A percentile compares a stretch with the other conserved stretches of the same genome.
Evolutionary conservation across 1,140 invertebrate genomes (phyloP).

Genomic region (Brachionus angularis): DNA sequence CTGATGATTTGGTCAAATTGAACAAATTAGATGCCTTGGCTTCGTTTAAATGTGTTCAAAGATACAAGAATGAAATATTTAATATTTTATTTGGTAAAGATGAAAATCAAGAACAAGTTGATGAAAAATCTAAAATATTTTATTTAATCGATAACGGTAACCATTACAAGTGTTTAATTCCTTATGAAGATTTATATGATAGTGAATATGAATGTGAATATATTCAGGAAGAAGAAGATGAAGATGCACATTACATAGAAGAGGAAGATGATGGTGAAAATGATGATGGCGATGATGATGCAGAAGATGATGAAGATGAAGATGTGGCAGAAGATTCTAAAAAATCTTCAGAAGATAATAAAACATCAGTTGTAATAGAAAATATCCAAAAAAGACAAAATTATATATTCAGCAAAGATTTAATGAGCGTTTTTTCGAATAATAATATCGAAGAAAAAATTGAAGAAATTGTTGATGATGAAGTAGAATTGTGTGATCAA

Average conservation of each 20-base stretch:
- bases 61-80: conserved; percentile 1
- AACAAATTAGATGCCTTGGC: conserved; percentile 37
- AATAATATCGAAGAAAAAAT: neutral
- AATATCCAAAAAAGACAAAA: conserved; percentile 42
- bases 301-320: neutral
- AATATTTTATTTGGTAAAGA: neutral
- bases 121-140: conserved; percentile 11
- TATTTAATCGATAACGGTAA: conserved; percentile 42
- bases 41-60: conserved; percentile 33
- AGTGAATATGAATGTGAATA: neutral
- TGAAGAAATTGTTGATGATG: neutral
- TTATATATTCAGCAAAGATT: conserved; percentile 33
- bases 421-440: neutral
- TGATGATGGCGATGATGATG: neutral
- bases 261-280: neutral
- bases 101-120: neutral
- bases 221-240: neutral
- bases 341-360: too few relatives aligned
- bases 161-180: conserved; percentile 38
- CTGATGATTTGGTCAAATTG: conserved; percentile 20
- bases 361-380: neutral
- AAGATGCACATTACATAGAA: neutral
- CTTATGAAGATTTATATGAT: neutral
- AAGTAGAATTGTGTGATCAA: neutral
- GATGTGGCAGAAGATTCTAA: neutral